Conservation (phyloP, 2,113 vertebrate genomes). For the Corapipo altera region DNA sequence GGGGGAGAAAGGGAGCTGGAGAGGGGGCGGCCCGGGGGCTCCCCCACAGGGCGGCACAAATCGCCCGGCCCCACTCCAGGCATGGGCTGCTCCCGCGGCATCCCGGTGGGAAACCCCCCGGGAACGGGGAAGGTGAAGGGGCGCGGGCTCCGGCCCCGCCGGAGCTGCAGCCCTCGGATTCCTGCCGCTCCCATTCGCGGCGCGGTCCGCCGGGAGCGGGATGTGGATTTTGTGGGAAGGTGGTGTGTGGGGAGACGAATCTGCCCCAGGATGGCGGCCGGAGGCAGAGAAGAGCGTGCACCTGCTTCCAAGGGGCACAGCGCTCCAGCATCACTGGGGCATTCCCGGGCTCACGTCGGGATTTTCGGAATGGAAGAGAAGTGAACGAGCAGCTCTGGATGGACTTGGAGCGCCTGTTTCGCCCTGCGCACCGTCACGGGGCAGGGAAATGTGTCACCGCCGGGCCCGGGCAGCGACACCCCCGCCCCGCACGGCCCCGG, state of each 20-base stretch:
- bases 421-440: not conserved
- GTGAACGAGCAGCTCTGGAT: too few relatives aligned
- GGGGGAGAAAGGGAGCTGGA: not conserved
- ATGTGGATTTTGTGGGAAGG: fast-evolving
- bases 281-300: not conserved
- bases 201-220: fast-evolving
- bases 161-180: not conserved
- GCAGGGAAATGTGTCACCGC: not conserved
- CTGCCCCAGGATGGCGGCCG: not conserved
- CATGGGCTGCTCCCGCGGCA: not conserved
- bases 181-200: not conserved
- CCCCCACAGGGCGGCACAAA: not conserved
- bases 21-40: too few relatives aligned
- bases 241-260: not conserved
- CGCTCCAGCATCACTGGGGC: too few relatives aligned
- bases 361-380: not conserved
- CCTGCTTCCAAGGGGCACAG: not conserved
- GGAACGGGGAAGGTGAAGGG: too few relatives aligned
- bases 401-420: fast-evolving
- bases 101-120: not conserved
- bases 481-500: not conserved
- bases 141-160: not conserved
- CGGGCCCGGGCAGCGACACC: not conserved
- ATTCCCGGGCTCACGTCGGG: fast-evolving
- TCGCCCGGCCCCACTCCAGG: not conserved